Evolutionary conservation across 2,113 vertebrate genomes (phyloP).

Genomic region (Pheucticus melanocephalus): DNA sequence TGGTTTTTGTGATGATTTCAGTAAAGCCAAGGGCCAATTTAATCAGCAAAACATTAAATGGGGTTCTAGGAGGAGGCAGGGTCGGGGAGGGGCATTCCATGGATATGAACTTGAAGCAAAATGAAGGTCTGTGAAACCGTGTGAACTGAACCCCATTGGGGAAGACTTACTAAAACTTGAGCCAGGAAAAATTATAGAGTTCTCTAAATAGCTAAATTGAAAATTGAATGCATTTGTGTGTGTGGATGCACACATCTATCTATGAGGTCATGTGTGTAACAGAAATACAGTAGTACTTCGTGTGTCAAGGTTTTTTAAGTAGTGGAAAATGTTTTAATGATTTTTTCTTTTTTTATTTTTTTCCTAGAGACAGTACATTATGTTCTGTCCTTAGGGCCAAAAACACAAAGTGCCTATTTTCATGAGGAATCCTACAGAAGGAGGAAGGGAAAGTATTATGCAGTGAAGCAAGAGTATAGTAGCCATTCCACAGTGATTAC

Average conservation of each 20-base stretch:
- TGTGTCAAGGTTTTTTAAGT: not conserved
- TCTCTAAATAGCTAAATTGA: conserved; percentile 61
- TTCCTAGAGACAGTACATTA: conserved; percentile 41
- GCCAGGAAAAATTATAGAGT: conserved; percentile 48
- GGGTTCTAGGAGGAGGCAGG: not conserved
- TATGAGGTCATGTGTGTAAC: conserved; percentile 8
- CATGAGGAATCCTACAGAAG: conserved; percentile 60
- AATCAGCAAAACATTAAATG: not conserved
- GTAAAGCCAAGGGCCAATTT: not conserved
- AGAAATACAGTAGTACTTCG: conserved; percentile 48
- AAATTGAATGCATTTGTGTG: conserved; percentile 36
- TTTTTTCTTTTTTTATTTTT: not conserved
- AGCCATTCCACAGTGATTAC: conserved; percentile 69
- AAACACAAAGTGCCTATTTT: conserved; percentile 60
- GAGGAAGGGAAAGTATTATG: conserved; percentile 66
- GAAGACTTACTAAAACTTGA: conserved; percentile 8
- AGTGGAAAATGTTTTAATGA: conserved; percentile 42
- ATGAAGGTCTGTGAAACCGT: not conserved
- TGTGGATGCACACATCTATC: conserved; percentile 14
- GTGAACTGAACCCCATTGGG: conserved; percentile 21
- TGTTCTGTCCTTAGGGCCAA: conserved; percentile 55
- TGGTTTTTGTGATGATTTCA: not conserved
- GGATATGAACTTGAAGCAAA: not conserved
- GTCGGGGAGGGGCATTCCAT: not conserved
- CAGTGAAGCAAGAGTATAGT: conserved; percentile 58